Evolutionary conservation across 2,797 vertebrate species (phyloP).

Genomic region (Gastrophryne carolinensis): DNA sequence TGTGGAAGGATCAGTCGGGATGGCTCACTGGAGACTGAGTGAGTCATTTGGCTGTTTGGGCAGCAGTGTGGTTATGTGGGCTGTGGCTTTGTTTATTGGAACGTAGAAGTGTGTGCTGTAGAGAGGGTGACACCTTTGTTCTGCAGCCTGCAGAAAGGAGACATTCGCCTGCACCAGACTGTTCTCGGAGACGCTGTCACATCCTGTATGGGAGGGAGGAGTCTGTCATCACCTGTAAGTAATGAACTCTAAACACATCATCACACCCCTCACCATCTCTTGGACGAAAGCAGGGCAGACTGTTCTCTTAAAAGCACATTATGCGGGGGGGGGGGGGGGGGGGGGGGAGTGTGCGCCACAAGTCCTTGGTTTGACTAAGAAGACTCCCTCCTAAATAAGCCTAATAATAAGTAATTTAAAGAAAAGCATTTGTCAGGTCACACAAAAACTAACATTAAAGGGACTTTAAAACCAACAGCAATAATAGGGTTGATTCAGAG

Average conservation of each 20-base stretch:
- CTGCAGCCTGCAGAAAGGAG: constrained; percentile 85
- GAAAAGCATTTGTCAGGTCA: too few relatives aligned
- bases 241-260: constrained; percentile 34
- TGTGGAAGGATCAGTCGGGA: not conserved
- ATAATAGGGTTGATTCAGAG: too few relatives aligned
- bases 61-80: not conserved
- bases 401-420: too few relatives aligned
- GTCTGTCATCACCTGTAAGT: constrained; percentile 93
- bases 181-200: constrained; percentile 90
- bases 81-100: constrained; percentile 10
- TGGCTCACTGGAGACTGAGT: constrained; percentile 2
- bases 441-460: constrained; percentile 12
- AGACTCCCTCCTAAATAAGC: not conserved
- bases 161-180: constrained; percentile 89
- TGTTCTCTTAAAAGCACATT: constrained; percentile 7
- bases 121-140: constrained; percentile 50
- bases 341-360: too few relatives aligned
- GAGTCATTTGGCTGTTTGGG: constrained; percentile 36
- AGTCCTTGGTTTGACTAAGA: not conserved
- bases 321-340: not conserved
- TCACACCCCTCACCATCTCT: not conserved
- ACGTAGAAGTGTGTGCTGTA: constrained; percentile 5
- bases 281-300: constrained; percentile 9
- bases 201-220: constrained; percentile 89
- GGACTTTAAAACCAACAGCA: too few relatives aligned